Evolutionary conservation across 23 tunicate species (phyloP).

Genomic region (Trididemnum clinides): DNA sequence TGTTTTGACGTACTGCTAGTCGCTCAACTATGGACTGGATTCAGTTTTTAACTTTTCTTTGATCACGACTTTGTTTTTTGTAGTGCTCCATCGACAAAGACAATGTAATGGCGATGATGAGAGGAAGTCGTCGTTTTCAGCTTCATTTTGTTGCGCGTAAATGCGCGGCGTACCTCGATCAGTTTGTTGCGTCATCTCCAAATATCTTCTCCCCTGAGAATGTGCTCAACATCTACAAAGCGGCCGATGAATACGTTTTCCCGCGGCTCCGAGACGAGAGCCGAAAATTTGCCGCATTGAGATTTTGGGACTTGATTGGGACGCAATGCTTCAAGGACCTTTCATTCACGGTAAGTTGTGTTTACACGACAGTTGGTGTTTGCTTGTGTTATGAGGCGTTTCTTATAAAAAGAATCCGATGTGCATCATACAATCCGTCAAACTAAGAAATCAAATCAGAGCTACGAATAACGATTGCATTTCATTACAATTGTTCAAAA

Average conservation of each 20-base stretch:
- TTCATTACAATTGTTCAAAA: too few relatives aligned
- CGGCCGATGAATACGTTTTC: conserved; percentile 43
- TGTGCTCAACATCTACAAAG: conserved; percentile 50
- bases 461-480: too few relatives aligned
- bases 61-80: too few relatives aligned
- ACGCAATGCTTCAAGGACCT: conserved; percentile 54
- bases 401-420: too few relatives aligned
- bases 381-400: too few relatives aligned
- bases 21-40: too few relatives aligned
- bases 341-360: conserved; percentile 47
- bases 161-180: conserved; percentile 57
- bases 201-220: conserved; percentile 50
- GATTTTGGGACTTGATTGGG: conserved; percentile 56
- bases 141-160: conserved; percentile 47
- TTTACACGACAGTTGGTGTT: too few relatives aligned
- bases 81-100: conserved; percentile 79
- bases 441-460: too few relatives aligned
- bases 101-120: conserved; percentile 48
- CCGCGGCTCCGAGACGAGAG: conserved; percentile 54
- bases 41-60: too few relatives aligned
- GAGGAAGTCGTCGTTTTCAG: conserved; percentile 40
- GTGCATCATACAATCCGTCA: too few relatives aligned
- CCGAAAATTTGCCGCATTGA: conserved; percentile 44
- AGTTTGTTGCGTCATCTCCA: conserved; percentile 11
- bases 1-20: too few relatives aligned